Percentiles rank a stretch among this genome's conserved stretches.
Evolutionary conservation across 2,113 vertebrate species (phyloP).

Genomic region (Baryphthengus martii): DNA sequence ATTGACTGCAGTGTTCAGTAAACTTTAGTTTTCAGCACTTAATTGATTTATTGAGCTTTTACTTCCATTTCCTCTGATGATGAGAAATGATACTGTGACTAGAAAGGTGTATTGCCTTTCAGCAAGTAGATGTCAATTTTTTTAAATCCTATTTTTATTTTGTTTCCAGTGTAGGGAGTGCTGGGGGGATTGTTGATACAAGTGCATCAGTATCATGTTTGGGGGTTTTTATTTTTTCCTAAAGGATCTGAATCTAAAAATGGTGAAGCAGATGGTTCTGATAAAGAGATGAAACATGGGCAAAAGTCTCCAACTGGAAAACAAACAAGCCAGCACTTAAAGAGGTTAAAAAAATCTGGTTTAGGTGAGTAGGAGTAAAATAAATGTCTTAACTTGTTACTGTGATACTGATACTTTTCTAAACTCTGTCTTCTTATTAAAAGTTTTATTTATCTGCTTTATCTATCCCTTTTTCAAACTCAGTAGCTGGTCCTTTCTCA

Average conservation of each 20-base stretch:
- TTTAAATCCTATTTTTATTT: constrained; percentile 18
- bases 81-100: constrained; percentile 50
- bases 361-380: constrained; percentile 78
- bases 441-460: neutral
- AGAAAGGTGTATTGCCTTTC: constrained; percentile 59
- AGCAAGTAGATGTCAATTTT: constrained; percentile 27
- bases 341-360: constrained; percentile 85
- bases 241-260: constrained; percentile 85
- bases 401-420: neutral
- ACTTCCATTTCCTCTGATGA: constrained; percentile 60
- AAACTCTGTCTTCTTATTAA: neutral
- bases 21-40: constrained; percentile 70
- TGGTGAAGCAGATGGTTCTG: constrained; percentile 84
- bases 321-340: constrained; percentile 85
- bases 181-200: constrained; percentile 16
- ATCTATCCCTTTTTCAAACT: neutral
- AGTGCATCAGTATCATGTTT: constrained; percentile 61
- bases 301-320: constrained; percentile 84
- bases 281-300: constrained; percentile 86
- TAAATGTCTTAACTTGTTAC: neutral
- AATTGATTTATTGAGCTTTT: constrained; percentile 79
- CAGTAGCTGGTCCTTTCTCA: neutral
- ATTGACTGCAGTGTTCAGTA: constrained; percentile 70
- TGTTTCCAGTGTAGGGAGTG: neutral
- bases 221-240: constrained; percentile 55